These are phyloP conservation scores for Morpho achilles DNA, from an alignment of 2,888 invertebrate genomes.

Conservation along the genomic window DNA sequence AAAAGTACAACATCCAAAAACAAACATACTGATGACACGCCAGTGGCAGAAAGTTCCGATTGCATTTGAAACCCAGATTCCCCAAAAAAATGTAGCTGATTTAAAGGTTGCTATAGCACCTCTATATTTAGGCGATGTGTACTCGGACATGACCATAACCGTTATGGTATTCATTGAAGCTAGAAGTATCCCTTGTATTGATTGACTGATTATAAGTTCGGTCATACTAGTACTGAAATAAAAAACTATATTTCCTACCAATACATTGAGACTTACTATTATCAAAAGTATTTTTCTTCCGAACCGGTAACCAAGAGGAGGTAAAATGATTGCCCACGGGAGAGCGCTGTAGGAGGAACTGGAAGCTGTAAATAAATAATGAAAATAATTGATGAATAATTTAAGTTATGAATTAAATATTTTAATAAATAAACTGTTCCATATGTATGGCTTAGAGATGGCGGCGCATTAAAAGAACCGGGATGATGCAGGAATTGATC, in stretches of 20 bases:
- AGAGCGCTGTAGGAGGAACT: background rate
- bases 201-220: constrained; percentile 13
- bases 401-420: background rate
- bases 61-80: constrained; percentile 27
- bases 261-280: constrained; percentile 5
- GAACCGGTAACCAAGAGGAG: constrained; percentile 1
- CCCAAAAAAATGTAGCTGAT: constrained; percentile 25
- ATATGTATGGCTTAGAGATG: too few relatives aligned
- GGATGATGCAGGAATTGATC: too few relatives aligned
- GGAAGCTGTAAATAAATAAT: constrained; percentile 9
- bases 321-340: constrained; percentile 6
- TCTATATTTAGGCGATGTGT: constrained; percentile 24
- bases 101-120: constrained; percentile 25
- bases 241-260: constrained; percentile 8
- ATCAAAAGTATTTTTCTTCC: constrained; percentile 3
- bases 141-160: constrained; percentile 23
- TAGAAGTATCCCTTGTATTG: constrained; percentile 15
- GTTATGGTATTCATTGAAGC: constrained; percentile 14
- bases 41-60: constrained; percentile 31
- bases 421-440: background rate
- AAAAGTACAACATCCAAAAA: constrained; percentile 20
- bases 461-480: too few relatives aligned
- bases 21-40: constrained; percentile 24
- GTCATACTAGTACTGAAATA: constrained; percentile 7
- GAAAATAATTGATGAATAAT: background rate